Percentiles rank a stretch among this genome's conserved stretches.
phyloP scores from a whole-genome alignment of 2,888 invertebrate genomes.

The Heteropelma amictum region DNA sequence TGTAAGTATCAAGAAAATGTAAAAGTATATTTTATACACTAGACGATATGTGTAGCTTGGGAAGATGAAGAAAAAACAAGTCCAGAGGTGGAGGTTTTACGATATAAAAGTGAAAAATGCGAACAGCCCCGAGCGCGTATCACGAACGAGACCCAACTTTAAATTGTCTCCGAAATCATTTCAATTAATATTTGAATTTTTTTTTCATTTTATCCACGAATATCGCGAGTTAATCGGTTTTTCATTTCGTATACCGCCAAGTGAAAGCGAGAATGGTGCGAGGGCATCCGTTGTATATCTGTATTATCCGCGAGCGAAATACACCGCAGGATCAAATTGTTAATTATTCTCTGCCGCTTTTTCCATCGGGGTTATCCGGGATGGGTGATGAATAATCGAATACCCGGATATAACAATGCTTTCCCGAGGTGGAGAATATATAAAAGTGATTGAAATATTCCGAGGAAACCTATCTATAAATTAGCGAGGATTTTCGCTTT shows the following conservation, averaged over 20 bases:
- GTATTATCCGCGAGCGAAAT: conserved; percentile 14
- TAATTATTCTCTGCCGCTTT: conserved; percentile 44
- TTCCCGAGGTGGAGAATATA: conserved; percentile 1
- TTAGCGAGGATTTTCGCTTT: conserved; percentile 12
- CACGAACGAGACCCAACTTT: too few species aligned
- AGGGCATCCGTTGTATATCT: too few species aligned
- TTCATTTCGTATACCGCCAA: background rate
- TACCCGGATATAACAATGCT: conserved; percentile 28
- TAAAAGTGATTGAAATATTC: conserved; percentile 40
- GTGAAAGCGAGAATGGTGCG: too few species aligned
- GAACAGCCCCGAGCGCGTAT: too few species aligned
- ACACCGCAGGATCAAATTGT: conserved; percentile 39
- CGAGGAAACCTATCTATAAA: conserved; percentile 22
- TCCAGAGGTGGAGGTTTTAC: too few species aligned
- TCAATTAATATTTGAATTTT: background rate
- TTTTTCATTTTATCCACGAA: conserved; percentile 9
- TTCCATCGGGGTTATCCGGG: conserved; percentile 8
- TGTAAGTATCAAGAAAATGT: too few species aligned
- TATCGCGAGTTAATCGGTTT: conserved; percentile 31
- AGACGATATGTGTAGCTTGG: too few species aligned
- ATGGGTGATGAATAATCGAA: conserved; percentile 36
- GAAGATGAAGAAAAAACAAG: too few species aligned
- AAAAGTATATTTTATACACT: too few species aligned
- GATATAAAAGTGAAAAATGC: too few species aligned
- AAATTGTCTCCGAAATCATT: background rate